Evolutionary conservation across 2,888 invertebrate genomes (phyloP).

Genomic region (Fabriciana adippe): DNA sequence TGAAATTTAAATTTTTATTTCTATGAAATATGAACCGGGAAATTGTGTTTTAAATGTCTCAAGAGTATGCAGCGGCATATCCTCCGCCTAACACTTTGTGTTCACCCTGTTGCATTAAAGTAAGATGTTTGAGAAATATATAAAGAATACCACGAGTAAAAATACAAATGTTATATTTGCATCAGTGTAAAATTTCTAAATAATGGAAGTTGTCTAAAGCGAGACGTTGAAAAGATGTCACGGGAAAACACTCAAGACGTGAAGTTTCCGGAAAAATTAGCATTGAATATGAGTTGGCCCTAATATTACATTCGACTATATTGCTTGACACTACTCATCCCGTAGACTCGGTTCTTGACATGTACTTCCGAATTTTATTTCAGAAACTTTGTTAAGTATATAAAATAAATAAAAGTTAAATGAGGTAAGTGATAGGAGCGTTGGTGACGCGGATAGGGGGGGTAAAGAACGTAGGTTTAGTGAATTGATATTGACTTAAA

Average conservation of each 20-base stretch:
- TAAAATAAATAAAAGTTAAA: too few relatives aligned
- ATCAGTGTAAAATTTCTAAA: slow-evolving; percentile 61
- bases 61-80: slow-evolving; percentile 1
- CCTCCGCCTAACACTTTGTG: slow-evolving; percentile 12
- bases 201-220: slow-evolving; percentile 66
- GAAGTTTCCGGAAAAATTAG: slow-evolving; percentile 54
- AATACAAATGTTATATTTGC: slow-evolving; percentile 51
- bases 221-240: slow-evolving; percentile 66
- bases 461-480: too few relatives aligned
- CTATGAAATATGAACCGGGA: not conserved
- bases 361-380: not conserved
- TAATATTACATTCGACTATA: slow-evolving; percentile 61
- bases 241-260: slow-evolving; percentile 52
- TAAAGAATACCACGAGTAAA: slow-evolving; percentile 37
- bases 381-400: too few relatives aligned
- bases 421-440: too few relatives aligned
- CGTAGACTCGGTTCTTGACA: slow-evolving; percentile 1
- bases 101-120: slow-evolving; percentile 21
- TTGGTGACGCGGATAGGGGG: too few relatives aligned
- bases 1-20: too few relatives aligned
- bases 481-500: too few relatives aligned
- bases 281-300: slow-evolving; percentile 63
- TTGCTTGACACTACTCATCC: slow-evolving; percentile 45
- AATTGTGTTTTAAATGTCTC: slow-evolving; percentile 12
- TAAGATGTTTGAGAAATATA: slow-evolving; percentile 25